A percentile compares a stretch with the other conserved stretches of the same genome.
Evolutionary conservation across 2,113 vertebrate genomes (phyloP).

Genomic region (Colossoma macropomum): DNA sequence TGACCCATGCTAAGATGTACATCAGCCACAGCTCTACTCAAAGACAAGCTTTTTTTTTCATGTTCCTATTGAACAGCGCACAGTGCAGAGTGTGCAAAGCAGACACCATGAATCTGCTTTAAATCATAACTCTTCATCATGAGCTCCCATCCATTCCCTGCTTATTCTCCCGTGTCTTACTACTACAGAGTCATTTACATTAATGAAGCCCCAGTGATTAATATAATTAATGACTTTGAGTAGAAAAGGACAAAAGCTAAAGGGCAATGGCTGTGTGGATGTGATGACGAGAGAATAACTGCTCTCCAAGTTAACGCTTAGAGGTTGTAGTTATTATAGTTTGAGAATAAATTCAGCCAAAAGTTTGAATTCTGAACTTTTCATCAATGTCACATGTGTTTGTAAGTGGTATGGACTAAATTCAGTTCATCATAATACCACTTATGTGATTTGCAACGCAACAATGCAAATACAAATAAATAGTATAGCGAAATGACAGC

Average conservation of each 20-base stretch:
- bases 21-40: neutral
- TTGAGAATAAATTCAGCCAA: too few species aligned
- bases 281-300: conserved; percentile 21
- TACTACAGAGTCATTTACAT: conserved; percentile 43
- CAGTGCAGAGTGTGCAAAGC: conserved; percentile 18
- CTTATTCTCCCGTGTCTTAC: neutral
- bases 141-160: neutral
- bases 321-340: neutral
- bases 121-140: conserved; percentile 2
- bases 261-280: conserved; percentile 6
- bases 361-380: neutral
- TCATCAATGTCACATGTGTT: neutral
- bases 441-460: too few species aligned
- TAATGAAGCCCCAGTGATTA: conserved; percentile 47
- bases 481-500: too few species aligned
- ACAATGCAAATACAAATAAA: too few species aligned
- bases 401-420: neutral
- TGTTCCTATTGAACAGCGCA: conserved; percentile 6
- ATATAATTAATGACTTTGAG: conserved; percentile 46
- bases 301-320: neutral
- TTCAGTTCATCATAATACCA: too few species aligned
- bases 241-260: conserved; percentile 29
- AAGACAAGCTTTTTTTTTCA: neutral
- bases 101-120: conserved; percentile 17
- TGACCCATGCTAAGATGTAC: conserved; percentile 26